Conservation (phyloP, 1,140 invertebrate species). For the Charaxes varanes region DNA sequence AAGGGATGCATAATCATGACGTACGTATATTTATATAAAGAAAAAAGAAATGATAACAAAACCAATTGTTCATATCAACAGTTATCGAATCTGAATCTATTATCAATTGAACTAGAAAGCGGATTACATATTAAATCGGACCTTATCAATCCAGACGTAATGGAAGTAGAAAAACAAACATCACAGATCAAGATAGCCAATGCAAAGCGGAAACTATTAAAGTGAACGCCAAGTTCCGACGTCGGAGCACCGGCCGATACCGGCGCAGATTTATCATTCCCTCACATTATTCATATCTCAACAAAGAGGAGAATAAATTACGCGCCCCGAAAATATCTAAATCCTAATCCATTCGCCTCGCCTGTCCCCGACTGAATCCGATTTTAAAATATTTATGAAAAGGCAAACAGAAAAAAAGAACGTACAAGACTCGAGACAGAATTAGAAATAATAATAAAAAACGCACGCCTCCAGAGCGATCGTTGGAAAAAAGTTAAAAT, state of each 20-base stretch:
- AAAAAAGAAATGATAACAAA: no score
- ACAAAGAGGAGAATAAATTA: slow-evolving; percentile 68
- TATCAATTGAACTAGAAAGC: slow-evolving; percentile 1
- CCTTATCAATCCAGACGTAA: slow-evolving; percentile 6
- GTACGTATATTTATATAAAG: no score
- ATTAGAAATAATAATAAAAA: slow-evolving; percentile 62
- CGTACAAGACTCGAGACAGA: slow-evolving; percentile 44
- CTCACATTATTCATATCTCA: slow-evolving; percentile 66
- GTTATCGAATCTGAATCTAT: no score
- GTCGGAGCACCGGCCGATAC: slow-evolving; percentile 29
- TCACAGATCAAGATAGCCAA: slow-evolving; percentile 27
- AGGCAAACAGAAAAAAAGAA: slow-evolving; percentile 45
- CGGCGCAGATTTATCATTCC: slow-evolving; percentile 43
- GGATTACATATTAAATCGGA: neutral
- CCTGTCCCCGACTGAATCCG: slow-evolving; percentile 63
- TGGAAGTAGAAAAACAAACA: slow-evolving; percentile 28
- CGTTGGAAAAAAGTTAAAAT: slow-evolving; percentile 64
- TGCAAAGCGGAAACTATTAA: slow-evolving; percentile 43
- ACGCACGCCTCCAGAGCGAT: slow-evolving; percentile 43
- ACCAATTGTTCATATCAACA: no score
- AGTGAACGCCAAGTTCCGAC: slow-evolving; percentile 28
- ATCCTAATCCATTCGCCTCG: slow-evolving; percentile 69
- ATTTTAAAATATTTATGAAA: slow-evolving; percentile 73
- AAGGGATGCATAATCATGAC: no score
- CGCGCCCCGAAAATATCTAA: slow-evolving; percentile 67